phyloP scores from a whole-genome alignment of 2,797 vertebrate genomes.

The Falco columbarius region DNA sequence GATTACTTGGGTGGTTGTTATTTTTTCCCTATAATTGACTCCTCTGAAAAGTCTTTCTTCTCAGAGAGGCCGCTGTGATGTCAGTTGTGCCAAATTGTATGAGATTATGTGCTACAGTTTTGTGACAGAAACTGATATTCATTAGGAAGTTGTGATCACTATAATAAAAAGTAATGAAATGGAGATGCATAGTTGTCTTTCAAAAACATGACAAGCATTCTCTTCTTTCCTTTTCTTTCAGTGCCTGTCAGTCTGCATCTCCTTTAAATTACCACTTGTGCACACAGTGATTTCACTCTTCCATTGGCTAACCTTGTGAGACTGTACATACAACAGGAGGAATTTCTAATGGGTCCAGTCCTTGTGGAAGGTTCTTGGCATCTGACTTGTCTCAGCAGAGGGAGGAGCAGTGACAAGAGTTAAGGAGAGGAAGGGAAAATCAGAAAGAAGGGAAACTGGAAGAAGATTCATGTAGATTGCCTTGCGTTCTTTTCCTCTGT shows the following conservation, averaged over 20 bases:
- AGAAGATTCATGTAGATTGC: background rate
- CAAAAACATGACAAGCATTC: conserved; percentile 46
- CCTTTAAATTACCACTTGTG: conserved; percentile 27
- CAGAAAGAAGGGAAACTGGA: background rate
- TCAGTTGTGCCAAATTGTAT: conserved; percentile 46
- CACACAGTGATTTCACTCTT: background rate
- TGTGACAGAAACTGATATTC: conserved; percentile 66
- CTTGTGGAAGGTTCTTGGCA: background rate
- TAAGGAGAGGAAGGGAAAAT: background rate
- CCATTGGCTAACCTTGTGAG: background rate
- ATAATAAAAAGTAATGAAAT: conserved; percentile 64
- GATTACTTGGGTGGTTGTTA: conserved; percentile 42
- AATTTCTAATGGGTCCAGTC: background rate
- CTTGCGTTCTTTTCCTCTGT: background rate
- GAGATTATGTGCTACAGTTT: conserved; percentile 41
- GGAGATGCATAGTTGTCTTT: conserved; percentile 42
- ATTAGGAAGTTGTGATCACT: conserved; percentile 62
- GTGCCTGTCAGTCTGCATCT: conserved; percentile 27
- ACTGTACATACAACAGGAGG: background rate
- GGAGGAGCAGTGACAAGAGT: background rate
- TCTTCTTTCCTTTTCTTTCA: conserved; percentile 4
- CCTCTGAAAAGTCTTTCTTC: conserved; percentile 37
- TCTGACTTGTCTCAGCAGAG: background rate
- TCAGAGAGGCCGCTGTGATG: conserved; percentile 1
- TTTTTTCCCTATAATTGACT: conserved; percentile 51